phyloP scores from a whole-genome alignment of 2,113 vertebrate genomes.

The Pampusana beccarii region DNA sequence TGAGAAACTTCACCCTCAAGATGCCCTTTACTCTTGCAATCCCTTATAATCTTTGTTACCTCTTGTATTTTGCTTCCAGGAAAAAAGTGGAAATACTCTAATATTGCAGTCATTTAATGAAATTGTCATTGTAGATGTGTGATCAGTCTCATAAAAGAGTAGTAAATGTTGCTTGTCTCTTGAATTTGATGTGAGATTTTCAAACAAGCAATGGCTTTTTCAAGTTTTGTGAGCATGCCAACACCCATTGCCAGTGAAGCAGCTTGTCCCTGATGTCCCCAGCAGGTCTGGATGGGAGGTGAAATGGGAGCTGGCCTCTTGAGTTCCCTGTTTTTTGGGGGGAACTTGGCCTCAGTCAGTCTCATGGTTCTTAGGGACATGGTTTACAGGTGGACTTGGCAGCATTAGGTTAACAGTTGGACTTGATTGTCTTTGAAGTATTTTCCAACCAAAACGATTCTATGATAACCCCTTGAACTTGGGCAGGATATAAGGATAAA shows the following conservation, averaged over 20 bases:
- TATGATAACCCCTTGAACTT: neutral
- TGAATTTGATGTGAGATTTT: neutral
- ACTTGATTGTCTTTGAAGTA: too few species aligned
- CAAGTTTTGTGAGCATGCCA: neutral
- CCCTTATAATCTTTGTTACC: neutral
- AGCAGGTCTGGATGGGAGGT: neutral
- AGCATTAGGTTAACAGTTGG: too few species aligned
- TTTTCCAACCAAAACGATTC: too few species aligned
- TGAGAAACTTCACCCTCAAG: neutral
- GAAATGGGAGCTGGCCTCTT: fast-evolving
- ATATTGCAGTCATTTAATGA: neutral
- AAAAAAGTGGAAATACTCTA: neutral
- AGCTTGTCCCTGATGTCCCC: neutral
- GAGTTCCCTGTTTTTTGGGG: neutral
- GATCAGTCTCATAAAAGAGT: neutral
- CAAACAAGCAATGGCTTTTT: neutral
- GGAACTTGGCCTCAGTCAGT: neutral
- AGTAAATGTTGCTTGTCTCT: neutral
- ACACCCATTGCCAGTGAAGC: fast-evolving
- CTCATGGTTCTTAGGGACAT: too few species aligned
- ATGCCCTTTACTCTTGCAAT: neutral
- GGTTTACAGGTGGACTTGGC: too few species aligned
- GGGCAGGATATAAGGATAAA: neutral
- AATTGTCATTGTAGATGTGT: neutral
- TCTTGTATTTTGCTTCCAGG: neutral